Conservation (phyloP, 2,888 invertebrate genomes). For the Seira ritae region DNA sequence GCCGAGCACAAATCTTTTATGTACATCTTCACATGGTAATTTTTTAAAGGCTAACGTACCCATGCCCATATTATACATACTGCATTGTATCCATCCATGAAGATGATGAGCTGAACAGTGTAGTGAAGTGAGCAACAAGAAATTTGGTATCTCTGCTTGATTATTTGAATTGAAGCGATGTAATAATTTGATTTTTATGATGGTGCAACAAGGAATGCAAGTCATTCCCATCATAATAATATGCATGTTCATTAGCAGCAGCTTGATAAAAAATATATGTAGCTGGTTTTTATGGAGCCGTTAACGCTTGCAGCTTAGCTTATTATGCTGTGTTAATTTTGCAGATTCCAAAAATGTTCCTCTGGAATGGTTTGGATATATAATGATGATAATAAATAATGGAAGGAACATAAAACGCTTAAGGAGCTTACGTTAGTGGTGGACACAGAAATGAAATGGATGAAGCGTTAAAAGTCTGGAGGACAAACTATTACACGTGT, state of each 20-base stretch:
- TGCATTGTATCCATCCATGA: no score
- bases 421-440: no score
- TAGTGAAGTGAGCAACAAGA: no score
- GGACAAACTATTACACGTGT: slow-evolving; percentile 31
- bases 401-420: no score
- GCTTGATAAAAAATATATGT: background rate
- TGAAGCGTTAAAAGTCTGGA: background rate
- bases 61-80: background rate
- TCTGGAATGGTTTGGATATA: no score
- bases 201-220: background rate
- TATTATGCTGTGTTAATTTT: background rate
- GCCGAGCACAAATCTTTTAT: background rate
- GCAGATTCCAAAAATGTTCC: no score
- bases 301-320: background rate
- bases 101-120: no score
- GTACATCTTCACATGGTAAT: background rate
- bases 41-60: no score
- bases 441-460: background rate
- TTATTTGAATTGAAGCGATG: no score
- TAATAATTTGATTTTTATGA: no score
- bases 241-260: background rate
- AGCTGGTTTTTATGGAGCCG: background rate
- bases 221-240: background rate
- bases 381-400: no score
- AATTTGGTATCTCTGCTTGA: no score